Evolutionary conservation across 2,113 vertebrate species (phyloP).

Genomic region (Acanthisitta chloris): DNA sequence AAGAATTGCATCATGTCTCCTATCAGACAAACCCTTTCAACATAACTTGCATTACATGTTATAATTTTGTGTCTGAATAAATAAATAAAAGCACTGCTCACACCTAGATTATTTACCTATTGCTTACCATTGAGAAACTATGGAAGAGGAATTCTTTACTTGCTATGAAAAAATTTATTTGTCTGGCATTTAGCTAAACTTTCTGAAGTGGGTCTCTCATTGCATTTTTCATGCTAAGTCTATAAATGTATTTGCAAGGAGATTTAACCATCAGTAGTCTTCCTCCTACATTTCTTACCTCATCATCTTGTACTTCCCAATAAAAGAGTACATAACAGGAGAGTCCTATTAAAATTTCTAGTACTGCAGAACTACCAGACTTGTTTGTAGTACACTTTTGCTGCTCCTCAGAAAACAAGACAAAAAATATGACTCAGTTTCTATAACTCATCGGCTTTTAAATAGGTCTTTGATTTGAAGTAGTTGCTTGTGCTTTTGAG

Average conservation of each 20-base stretch:
- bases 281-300: neutral
- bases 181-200: neutral
- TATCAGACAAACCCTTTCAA: neutral
- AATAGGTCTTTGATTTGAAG: neutral
- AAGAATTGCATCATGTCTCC: neutral
- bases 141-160: neutral
- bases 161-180: neutral
- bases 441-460: neutral
- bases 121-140: neutral
- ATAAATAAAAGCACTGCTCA: neutral
- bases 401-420: neutral
- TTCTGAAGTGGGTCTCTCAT: neutral
- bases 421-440: neutral
- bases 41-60: neutral
- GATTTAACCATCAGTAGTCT: neutral
- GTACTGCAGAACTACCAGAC: neutral
- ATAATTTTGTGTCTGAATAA: neutral
- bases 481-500: neutral
- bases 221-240: neutral
- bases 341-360: neutral
- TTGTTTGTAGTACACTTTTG: neutral
- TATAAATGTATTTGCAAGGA: neutral
- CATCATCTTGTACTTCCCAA: neutral
- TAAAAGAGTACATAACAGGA: neutral
- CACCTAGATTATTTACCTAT: neutral